Base-by-base conservation (phyloP, 2,888 invertebrate species). In the Eilema sororculum region DNA sequence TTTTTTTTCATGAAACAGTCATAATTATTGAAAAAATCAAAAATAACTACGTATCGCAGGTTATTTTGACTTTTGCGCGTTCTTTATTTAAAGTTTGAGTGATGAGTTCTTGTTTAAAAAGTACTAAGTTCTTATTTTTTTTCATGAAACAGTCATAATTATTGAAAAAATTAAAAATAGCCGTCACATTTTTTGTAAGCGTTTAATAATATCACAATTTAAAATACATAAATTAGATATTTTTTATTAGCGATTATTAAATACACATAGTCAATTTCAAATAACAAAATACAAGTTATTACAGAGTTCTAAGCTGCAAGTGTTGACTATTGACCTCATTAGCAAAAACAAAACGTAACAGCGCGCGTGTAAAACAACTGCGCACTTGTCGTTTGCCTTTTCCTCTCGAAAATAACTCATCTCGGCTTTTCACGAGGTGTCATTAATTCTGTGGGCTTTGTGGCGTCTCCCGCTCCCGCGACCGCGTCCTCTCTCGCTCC, bases 401-500 rank as follows among this genome's bases (percentile, higher is more conserved):
- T 95, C 91, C 93, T 92, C 94, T 95, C 92, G 89, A 94, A 94
- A 93, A 93, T 93, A 94, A 94, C 94, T 94, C 94, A 94, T 94
- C 94, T 91, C 93, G 90, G 87, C 91, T 91, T 93, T 93, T 92
- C 92, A 91, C 89, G 90, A 91, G 93, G 92, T 94, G 93, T 94
- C 94, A 94, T 94, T 94, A 94, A 93, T 93, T 91, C 90, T 84
- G 85, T 79, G 78, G 84, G 88, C 90, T 92, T 91, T 91, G 90
- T 90, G 81, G 73, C 77, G 79, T 65, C 81, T 68, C 74, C 76
- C 82, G 84, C 85, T 78, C 77, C 77, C 83, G 82, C 83, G 76
- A 74, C 79, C 71, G 71, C 75, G 78, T 77, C 78, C 83, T 84
- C 85, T 76, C 84, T 83, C 79, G 79, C 80, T 77, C 76, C 85